Conservation (phyloP, 1,140 invertebrate species). For the Frieseomelitta varia region DNA sequence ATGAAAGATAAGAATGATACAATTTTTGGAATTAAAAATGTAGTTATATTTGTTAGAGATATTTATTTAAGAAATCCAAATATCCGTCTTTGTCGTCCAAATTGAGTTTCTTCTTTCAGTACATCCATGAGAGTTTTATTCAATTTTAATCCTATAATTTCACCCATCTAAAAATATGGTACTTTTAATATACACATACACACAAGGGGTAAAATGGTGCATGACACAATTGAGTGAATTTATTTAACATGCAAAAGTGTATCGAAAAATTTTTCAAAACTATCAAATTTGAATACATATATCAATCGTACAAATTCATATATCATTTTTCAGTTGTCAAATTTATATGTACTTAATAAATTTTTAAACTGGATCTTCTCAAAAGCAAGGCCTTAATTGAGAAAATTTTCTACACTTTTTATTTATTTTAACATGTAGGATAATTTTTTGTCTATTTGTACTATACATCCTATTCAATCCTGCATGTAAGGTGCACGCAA, state of each 20-base stretch:
- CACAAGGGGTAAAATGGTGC: background rate
- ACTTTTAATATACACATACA: background rate
- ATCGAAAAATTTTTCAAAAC: background rate
- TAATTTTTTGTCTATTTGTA: background rate
- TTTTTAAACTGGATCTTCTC: background rate
- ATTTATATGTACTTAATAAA: background rate
- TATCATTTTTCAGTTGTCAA: too few species aligned
- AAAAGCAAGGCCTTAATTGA: background rate
- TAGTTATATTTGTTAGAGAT: slow-evolving; percentile 19
- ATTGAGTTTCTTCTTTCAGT: slow-evolving; percentile 73
- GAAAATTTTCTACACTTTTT: background rate
- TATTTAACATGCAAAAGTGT: background rate
- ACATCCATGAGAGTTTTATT: slow-evolving; percentile 72
- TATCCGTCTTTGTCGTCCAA: slow-evolving; percentile 72
- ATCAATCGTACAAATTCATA: background rate
- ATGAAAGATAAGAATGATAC: background rate
- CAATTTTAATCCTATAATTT: slow-evolving; percentile 71
- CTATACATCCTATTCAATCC: background rate
- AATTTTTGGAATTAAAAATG: background rate
- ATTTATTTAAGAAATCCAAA: slow-evolving; percentile 78
- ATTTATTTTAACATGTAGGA: background rate
- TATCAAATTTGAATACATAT: background rate
- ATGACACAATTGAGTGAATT: background rate
- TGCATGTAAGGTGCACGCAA: background rate
- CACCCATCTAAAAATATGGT: slow-evolving; percentile 72